These are phyloP conservation scores for Sander vitreus DNA, from an alignment of 2,113 vertebrate species.

Conservation along the genomic window DNA sequence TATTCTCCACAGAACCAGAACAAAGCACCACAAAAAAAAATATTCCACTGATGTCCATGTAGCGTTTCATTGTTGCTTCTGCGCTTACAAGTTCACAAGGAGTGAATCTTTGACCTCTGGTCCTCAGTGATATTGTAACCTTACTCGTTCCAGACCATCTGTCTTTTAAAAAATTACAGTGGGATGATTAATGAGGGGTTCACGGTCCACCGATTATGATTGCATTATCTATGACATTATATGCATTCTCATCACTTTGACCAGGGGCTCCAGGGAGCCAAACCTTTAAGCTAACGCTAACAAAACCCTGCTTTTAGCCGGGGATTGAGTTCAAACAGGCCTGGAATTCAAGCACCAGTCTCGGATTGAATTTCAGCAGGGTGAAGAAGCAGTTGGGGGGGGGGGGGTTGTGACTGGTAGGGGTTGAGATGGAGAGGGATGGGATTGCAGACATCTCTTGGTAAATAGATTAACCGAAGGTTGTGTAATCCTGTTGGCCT, in stretches of 20 bases:
- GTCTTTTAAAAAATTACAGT: conserved; percentile 81
- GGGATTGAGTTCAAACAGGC: conserved; percentile 80
- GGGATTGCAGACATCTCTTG: conserved; percentile 72
- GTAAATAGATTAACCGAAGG: conserved; percentile 83
- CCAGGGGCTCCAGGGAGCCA: conserved; percentile 69
- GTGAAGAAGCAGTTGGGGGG: conserved; percentile 23
- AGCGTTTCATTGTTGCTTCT: conserved; percentile 10
- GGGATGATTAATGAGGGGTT: conserved; percentile 80
- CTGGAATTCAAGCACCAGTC: conserved; percentile 67
- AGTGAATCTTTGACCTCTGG: conserved; percentile 62
- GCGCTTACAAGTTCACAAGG: conserved; percentile 32
- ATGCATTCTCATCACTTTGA: conserved; percentile 79
- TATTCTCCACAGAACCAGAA: background rate
- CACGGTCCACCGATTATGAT: conserved; percentile 70
- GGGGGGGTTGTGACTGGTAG: conserved; percentile 30
- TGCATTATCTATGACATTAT: conserved; percentile 77
- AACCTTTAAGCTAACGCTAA: conserved; percentile 73
- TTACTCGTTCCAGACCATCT: conserved; percentile 72
- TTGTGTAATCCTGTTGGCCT: conserved; percentile 85
- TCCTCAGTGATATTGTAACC: conserved; percentile 62
- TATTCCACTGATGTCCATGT: conserved; percentile 8
- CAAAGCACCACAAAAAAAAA: conserved; percentile 3
- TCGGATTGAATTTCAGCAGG: conserved; percentile 82
- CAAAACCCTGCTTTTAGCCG: conserved; percentile 79
- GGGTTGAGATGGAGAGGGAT: conserved; percentile 62